Conservation (phyloP, 1,140 invertebrate genomes). For the Drosophila lacertosa region DNA sequence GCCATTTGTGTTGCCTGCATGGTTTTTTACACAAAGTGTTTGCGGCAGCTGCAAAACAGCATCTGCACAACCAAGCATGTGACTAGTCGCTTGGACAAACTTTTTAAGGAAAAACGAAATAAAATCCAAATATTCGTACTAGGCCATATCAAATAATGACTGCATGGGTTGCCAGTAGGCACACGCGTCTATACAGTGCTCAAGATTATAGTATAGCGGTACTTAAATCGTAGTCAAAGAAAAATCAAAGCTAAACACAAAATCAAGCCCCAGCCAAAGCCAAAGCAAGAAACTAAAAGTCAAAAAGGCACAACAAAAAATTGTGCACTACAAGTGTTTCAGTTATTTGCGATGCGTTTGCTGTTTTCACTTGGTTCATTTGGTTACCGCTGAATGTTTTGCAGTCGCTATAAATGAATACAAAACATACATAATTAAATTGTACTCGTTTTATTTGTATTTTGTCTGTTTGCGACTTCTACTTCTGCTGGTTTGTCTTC, state of each 20-base stretch:
- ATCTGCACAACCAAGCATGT: too few species aligned
- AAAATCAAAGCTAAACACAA: not conserved
- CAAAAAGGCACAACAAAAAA: constrained; percentile 14
- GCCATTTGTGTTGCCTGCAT: too few species aligned
- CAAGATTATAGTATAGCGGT: too few species aligned
- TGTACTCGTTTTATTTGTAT: constrained; percentile 37
- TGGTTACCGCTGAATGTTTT: constrained; percentile 33
- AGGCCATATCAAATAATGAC: too few species aligned
- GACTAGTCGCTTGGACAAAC: too few species aligned
- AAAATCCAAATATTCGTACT: too few species aligned
- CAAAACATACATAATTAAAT: constrained; percentile 27
- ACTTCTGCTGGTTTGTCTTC: constrained; percentile 40
- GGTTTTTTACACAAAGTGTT: too few species aligned
- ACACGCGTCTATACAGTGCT: too few species aligned
- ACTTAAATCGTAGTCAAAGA: not conserved
- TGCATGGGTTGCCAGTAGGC: too few species aligned
- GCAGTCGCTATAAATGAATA: constrained; percentile 40
- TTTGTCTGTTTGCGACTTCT: constrained; percentile 31
- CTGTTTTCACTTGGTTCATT: constrained; percentile 60
- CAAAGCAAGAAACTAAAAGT: constrained; percentile 1
- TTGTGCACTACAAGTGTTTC: constrained; percentile 68
- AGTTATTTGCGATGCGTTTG: constrained; percentile 70
- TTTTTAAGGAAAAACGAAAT: too few species aligned
- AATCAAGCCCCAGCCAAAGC: not conserved
- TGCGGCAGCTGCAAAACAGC: too few species aligned